Conservation (phyloP, 2,888 invertebrate species). For the Panzeria rudis region DNA sequence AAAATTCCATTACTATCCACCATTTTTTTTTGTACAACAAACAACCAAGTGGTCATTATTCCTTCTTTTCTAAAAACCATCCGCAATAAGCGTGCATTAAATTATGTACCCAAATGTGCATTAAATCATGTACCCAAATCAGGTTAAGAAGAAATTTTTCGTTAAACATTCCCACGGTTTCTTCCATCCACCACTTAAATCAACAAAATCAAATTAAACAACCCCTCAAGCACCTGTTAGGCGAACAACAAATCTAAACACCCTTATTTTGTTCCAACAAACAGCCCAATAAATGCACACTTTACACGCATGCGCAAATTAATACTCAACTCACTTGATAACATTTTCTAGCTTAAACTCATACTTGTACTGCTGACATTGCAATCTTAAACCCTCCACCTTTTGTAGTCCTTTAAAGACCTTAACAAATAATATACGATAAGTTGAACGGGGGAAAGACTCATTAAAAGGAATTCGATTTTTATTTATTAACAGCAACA, state of each 20-base stretch:
- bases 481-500: slow-evolving; percentile 36
- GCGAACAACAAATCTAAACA: slow-evolving; percentile 26
- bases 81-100: slow-evolving; percentile 38
- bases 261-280: slow-evolving; percentile 40
- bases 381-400: slow-evolving; percentile 42
- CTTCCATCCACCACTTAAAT: slow-evolving; percentile 9
- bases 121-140: slow-evolving; percentile 19
- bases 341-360: neutral
- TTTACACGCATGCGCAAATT: slow-evolving; percentile 69
- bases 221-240: slow-evolving; percentile 61
- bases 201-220: slow-evolving; percentile 9
- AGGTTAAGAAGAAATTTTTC: neutral
- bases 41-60: slow-evolving; percentile 13
- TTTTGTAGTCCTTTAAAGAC: slow-evolving; percentile 25
- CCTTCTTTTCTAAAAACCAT: neutral
- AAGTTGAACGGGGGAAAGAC: slow-evolving; percentile 3
- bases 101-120: slow-evolving; percentile 55
- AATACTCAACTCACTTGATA: slow-evolving; percentile 9
- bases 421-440: slow-evolving; percentile 1
- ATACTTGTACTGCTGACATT: neutral
- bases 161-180: slow-evolving; percentile 69
- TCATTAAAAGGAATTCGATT: slow-evolving; percentile 29
- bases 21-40: neutral
- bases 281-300: slow-evolving; percentile 49
- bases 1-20: neutral